A percentile compares a stretch with the other conserved stretches of the same genome.
These are phyloP conservation scores for Astyanax mexicanus DNA, from an alignment of 2,797 vertebrate species.

Conservation along the genomic window DNA sequence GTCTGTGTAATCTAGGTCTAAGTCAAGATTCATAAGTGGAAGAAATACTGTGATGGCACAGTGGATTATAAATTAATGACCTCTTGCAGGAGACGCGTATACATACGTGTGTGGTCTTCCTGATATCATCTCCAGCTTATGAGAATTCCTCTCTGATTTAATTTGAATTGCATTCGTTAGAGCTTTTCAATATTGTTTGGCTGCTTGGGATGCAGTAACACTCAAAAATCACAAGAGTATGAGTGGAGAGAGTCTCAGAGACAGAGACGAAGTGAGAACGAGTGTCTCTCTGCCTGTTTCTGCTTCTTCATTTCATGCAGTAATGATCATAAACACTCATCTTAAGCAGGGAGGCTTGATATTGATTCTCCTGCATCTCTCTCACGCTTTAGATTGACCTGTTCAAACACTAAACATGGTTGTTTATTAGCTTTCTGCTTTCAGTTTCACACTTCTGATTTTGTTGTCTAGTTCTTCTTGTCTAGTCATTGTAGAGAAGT, in stretches of 20 bases:
- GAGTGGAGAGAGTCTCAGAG: not conserved
- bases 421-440: constrained; percentile 28
- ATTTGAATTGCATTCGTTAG: constrained; percentile 27
- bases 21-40: constrained; percentile 48
- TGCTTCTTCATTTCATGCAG: constrained; percentile 27
- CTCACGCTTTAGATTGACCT: not conserved
- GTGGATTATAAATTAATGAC: constrained; percentile 44
- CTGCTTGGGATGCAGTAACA: not conserved
- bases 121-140: constrained; percentile 21
- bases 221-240: not conserved
- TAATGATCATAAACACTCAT: constrained; percentile 44
- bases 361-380: constrained; percentile 32
- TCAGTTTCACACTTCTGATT: too few species aligned
- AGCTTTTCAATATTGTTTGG: constrained; percentile 1
- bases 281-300: constrained; percentile 22
- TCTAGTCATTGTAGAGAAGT: too few species aligned
- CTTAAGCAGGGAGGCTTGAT: constrained; percentile 41
- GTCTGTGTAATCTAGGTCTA: constrained; percentile 36
- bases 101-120: not conserved
- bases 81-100: constrained; percentile 20
- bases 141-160: constrained; percentile 42
- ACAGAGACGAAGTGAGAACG: not conserved
- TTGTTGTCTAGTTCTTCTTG: too few species aligned
- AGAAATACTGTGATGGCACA: constrained; percentile 35
- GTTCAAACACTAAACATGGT: not conserved